Evolutionary conservation across 2,113 vertebrate genomes (phyloP).

Genomic region (Zonotrichia leucophrys): DNA sequence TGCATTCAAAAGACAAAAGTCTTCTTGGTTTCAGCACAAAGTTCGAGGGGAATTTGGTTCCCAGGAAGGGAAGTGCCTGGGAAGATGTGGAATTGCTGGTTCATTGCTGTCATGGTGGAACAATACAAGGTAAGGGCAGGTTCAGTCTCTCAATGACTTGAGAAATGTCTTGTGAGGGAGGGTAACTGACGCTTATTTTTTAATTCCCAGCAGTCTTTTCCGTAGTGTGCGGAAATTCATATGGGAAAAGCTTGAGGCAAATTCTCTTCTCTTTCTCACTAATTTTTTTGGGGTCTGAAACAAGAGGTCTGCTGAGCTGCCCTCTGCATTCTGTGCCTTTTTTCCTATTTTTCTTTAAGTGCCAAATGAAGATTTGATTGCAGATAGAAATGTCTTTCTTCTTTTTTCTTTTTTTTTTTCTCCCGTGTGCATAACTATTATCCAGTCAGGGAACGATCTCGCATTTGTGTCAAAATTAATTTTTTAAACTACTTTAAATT

Average conservation of each 20-base stretch:
- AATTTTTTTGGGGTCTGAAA: background rate
- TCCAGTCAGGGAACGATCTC: background rate
- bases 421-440: background rate
- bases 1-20: background rate
- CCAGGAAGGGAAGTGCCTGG: background rate
- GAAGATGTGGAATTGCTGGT: background rate
- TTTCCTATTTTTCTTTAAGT: background rate
- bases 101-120: background rate
- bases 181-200: background rate
- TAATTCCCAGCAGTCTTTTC: background rate
- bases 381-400: background rate
- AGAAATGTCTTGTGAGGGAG: background rate
- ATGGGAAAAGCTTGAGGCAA: background rate
- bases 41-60: background rate
- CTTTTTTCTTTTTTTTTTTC: background rate
- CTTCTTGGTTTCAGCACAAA: background rate
- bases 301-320: background rate
- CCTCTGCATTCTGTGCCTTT: background rate
- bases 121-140: background rate
- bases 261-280: background rate
- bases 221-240: background rate
- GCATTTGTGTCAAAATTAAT: conserved; percentile 24
- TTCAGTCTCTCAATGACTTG: background rate
- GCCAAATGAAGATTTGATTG: background rate
- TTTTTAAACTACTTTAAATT: conserved; percentile 30